Evolutionary conservation across 2,888 invertebrate species (phyloP).

Genomic region (Megaustenia siamemsis): DNA sequence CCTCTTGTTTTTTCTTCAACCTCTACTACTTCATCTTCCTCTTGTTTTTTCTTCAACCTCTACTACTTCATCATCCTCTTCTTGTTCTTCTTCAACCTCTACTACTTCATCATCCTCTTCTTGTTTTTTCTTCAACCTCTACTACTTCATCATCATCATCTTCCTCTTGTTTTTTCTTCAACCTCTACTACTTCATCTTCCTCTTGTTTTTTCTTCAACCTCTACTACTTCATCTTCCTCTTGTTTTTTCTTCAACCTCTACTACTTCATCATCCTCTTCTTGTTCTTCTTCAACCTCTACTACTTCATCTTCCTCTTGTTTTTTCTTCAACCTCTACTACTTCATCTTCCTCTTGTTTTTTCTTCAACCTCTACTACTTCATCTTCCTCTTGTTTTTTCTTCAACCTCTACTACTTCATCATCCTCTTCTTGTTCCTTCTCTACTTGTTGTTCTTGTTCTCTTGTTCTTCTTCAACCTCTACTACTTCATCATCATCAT

Average conservation of each 20-base stretch:
- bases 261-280: background rate
- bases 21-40: background rate
- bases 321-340: background rate
- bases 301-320: too few species aligned
- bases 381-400: background rate
- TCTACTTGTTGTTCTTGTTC: background rate
- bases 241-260: background rate
- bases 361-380: conserved; percentile 3
- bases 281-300: background rate
- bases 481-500: background rate
- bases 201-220: background rate
- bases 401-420: background rate
- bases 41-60: background rate
- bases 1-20: too few species aligned
- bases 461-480: background rate
- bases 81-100: background rate
- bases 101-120: background rate
- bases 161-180: background rate
- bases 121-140: background rate
- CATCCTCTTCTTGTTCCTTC: background rate
- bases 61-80: background rate
- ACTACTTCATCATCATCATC: background rate
- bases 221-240: background rate
- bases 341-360: background rate
- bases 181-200: background rate